These are phyloP conservation scores for Coptotermes formosanus DNA, from an alignment of 1,140 invertebrate genomes.

Conservation along the genomic window DNA sequence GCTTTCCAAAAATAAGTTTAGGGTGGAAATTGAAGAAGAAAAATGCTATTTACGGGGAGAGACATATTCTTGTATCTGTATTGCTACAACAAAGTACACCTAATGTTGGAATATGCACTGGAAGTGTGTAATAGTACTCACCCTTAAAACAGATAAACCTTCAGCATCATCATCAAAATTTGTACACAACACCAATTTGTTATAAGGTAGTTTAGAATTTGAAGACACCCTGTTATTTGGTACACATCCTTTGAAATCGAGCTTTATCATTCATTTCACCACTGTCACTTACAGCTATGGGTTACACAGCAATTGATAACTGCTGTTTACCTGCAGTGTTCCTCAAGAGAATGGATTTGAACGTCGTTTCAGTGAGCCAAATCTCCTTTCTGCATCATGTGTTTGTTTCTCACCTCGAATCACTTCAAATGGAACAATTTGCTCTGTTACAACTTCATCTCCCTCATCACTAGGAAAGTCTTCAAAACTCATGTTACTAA, in stretches of 20 bases:
- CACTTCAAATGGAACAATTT: constrained; percentile 59
- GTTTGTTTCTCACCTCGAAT: constrained; percentile 50
- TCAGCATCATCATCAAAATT: neutral
- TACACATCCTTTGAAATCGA: neutral
- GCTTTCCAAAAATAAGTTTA: too few species aligned
- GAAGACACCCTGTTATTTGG: neutral
- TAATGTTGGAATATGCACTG: neutral
- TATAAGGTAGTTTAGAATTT: neutral
- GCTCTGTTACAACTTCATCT: constrained; percentile 44
- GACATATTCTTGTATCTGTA: too few species aligned
- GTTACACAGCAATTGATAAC: neutral
- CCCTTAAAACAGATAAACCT: neutral
- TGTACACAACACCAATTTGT: neutral
- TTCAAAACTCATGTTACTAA: constrained; percentile 78
- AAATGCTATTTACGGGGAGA: too few species aligned
- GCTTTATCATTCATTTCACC: neutral
- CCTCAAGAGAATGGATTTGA: constrained; percentile 66
- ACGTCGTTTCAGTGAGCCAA: constrained; percentile 61
- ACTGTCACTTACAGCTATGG: neutral
- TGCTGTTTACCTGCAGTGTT: constrained; percentile 1
- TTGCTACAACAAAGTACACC: too few species aligned
- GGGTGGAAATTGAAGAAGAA: too few species aligned
- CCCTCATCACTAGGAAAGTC: constrained; percentile 66
- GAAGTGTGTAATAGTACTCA: neutral
- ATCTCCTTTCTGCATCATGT: constrained; percentile 59